phyloP scores from a whole-genome alignment of 2,797 vertebrate species.

The Erpetoichthys calabaricus region DNA sequence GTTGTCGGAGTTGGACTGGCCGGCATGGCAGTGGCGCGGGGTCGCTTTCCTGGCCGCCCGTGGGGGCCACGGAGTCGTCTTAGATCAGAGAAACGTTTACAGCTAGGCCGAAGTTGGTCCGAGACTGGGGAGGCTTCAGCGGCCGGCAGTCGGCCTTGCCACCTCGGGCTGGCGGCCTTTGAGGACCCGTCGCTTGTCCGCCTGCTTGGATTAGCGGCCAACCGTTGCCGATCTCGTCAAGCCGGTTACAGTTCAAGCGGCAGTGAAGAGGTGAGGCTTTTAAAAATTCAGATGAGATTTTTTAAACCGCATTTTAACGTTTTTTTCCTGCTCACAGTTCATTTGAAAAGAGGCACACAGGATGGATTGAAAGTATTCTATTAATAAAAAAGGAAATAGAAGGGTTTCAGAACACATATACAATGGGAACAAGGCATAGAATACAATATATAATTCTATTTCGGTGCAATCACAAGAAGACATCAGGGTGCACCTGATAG shows the following conservation, averaged over 20 bases:
- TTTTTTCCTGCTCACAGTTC: no score
- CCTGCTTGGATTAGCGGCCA: conserved; percentile 66
- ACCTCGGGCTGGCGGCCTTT: conserved; percentile 54
- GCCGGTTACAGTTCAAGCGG: conserved; percentile 69
- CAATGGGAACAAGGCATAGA: no score
- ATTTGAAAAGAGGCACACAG: no score
- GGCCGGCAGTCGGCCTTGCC: conserved; percentile 61
- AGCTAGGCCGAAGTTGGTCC: conserved; percentile 52
- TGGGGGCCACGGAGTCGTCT: conserved; percentile 64
- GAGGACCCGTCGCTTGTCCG: conserved; percentile 75
- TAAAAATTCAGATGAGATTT: conserved; percentile 22
- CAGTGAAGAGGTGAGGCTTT: conserved; percentile 67
- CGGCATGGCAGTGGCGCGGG: conserved; percentile 60
- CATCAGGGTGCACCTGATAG: no score
- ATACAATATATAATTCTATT: no score
- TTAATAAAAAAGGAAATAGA: no score
- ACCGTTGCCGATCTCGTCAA: conserved; percentile 64
- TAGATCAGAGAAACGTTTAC: conserved; percentile 62
- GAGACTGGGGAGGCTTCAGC: conserved; percentile 52
- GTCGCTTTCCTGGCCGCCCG: conserved; percentile 77
- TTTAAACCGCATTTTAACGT: no score
- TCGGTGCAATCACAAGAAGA: no score
- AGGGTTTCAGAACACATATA: conserved; percentile 18
- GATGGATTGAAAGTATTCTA: no score
- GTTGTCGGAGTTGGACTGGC: conserved; percentile 65